phyloP scores from a whole-genome alignment of 2,888 invertebrate species.

The Morpho deidamia region DNA sequence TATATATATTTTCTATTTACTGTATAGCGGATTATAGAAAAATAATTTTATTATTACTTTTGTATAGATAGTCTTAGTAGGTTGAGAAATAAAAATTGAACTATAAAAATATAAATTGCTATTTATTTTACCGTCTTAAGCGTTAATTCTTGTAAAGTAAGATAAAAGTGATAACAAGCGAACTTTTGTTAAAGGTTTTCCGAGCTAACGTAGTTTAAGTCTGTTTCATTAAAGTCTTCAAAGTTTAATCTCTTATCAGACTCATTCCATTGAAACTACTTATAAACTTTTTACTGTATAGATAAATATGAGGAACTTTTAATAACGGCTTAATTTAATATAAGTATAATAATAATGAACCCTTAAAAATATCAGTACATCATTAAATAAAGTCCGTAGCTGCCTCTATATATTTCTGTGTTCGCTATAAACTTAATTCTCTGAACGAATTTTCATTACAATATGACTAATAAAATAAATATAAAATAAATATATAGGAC shows the following conservation, averaged over 20 bases:
- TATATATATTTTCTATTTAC: too few relatives aligned
- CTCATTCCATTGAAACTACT: slow-evolving; percentile 16
- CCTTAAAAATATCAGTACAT: not conserved
- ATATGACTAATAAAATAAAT: too few relatives aligned
- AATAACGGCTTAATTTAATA: slow-evolving; percentile 1
- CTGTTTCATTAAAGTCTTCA: slow-evolving; percentile 16
- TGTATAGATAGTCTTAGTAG: too few relatives aligned
- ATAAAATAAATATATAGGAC: too few relatives aligned
- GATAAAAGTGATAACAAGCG: not conserved
- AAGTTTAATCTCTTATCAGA: slow-evolving; percentile 19
- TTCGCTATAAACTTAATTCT: too few relatives aligned
- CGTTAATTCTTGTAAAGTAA: not conserved
- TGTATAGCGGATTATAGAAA: too few relatives aligned
- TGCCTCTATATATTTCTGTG: too few relatives aligned
- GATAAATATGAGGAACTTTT: not conserved
- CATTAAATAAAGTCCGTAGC: too few relatives aligned
- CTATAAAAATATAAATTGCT: too few relatives aligned
- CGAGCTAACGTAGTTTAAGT: slow-evolving; percentile 8
- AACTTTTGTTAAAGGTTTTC: not conserved
- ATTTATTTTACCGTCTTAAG: not conserved
- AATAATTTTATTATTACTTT: too few relatives aligned
- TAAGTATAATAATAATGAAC: not conserved
- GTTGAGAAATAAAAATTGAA: too few relatives aligned
- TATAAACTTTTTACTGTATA: slow-evolving; percentile 5
- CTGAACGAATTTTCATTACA: too few relatives aligned